phyloP scores from a whole-genome alignment of 2,888 invertebrate genomes.

The Eledona agricola region DNA sequence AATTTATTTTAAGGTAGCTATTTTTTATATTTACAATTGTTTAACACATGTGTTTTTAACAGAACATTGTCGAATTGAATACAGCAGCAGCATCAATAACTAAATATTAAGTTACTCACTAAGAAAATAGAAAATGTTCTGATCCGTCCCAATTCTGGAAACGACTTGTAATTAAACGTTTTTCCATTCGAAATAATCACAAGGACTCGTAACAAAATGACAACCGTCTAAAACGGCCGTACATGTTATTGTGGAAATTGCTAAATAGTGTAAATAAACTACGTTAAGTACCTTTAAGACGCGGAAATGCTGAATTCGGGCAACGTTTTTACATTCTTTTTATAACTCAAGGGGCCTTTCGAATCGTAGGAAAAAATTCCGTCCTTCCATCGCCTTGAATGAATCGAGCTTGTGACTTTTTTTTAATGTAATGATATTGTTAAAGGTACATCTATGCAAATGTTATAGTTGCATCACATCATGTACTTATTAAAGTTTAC shows the following conservation, averaged over 20 bases:
- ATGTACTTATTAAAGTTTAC: conserved; percentile 55
- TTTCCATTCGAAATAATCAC: no score
- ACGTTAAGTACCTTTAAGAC: conserved; percentile 33
- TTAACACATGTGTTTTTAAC: no score
- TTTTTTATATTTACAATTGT: no score
- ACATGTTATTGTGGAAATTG: conserved; percentile 29
- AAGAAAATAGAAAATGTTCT: no score
- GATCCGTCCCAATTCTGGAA: no score
- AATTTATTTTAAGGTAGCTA: no score
- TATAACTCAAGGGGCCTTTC: conserved; percentile 30
- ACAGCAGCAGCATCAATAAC: conserved; percentile 9
- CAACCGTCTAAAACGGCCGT: no score
- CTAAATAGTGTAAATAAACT: conserved; percentile 26
- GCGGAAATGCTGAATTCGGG: conserved; percentile 15
- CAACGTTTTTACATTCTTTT: conserved; percentile 28
- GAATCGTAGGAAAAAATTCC: conserved; percentile 30
- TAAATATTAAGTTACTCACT: no score
- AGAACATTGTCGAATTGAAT: conserved; percentile 17
- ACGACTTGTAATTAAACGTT: no score
- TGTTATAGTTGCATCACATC: conserved; percentile 53
- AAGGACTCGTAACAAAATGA: no score
- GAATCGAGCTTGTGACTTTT: conserved; percentile 28
- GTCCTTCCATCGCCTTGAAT: conserved; percentile 40
- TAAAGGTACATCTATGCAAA: conserved; percentile 49
- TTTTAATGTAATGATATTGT: conserved; percentile 39